These are phyloP conservation scores for Notolabrus celidotus DNA, from an alignment of 2,797 vertebrate species.

Conservation along the genomic window DNA sequence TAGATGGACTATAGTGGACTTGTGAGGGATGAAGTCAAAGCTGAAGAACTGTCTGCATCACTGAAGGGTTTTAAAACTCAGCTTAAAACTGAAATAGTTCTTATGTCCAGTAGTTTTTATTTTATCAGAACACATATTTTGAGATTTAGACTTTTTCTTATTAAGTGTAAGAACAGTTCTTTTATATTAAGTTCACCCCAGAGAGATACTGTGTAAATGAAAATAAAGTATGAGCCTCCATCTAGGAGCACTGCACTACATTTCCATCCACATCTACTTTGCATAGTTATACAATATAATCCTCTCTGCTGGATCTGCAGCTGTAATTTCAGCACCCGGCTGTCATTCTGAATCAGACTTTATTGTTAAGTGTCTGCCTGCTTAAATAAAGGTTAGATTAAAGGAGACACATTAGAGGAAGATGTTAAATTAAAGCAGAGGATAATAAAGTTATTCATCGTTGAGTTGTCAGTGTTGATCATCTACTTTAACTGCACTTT, in stretches of 20 bases:
- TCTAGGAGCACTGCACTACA: background rate
- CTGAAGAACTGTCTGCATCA: too few species aligned
- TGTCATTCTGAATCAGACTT: constrained; percentile 64
- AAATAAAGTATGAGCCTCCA: constrained; percentile 2
- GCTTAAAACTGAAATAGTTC: too few species aligned
- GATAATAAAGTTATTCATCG: constrained; percentile 75
- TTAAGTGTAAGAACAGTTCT: too few species aligned
- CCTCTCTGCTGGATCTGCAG: constrained; percentile 20
- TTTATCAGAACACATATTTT: too few species aligned
- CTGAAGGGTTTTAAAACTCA: too few species aligned
- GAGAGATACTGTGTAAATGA: background rate
- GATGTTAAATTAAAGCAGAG: constrained; percentile 74
- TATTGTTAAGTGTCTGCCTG: constrained; percentile 51
- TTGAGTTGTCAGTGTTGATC: constrained; percentile 76
- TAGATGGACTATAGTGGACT: too few species aligned
- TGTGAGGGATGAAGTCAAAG: too few species aligned
- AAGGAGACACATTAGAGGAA: constrained; percentile 79
- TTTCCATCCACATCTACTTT: constrained; percentile 24
- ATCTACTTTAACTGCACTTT: constrained; percentile 50
- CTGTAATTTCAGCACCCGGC: constrained; percentile 34
- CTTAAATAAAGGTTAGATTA: constrained; percentile 71
- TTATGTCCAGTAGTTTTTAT: too few species aligned
- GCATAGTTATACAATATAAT: constrained; percentile 27
- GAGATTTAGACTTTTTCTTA: too few species aligned
- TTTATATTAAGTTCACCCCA: background rate